Base-by-base conservation (phyloP, 2,113 vertebrate species). In the Coregonus clupeaformis region DNA sequence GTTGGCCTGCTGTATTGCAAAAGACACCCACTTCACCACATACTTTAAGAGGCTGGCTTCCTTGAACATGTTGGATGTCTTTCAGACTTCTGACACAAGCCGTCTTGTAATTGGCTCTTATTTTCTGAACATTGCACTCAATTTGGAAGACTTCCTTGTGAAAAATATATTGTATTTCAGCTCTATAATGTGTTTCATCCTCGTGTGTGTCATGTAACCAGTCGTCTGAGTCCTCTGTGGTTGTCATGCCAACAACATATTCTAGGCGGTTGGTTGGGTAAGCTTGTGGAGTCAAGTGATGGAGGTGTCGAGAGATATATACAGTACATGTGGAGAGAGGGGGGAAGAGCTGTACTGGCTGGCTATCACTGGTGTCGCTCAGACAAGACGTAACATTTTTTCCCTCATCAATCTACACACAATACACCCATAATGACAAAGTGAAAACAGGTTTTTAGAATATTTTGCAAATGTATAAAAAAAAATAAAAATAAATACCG, bases 231-330 rank as follows among this genome's bases (percentile, higher is more conserved):
- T 87, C 81, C 83, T 88, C 75, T 68, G 74, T 59, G 74, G 91
- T 93, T 92, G 91, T 90, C 91, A 92, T 93, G 90, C 89, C 92
- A 91, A 93, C 91, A 75, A 80, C 69, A 86, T 88, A 80, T 74
- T 42, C 36, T 42, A 90, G 79, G 82, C 77, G 68, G 74, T 22
- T 30, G 77, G 67, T 70, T 11, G 27, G 29, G 27, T 5, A 20
- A 24, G 85, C 73, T 86, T 78, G 57, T 60, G 73, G 72, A 79
- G 80, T 52, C 49, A 18, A 52, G 49, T 52, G 68, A 76, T 69
- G 42, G 76, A 74, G 36, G 36, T 42, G 36, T 42, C 36, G 36
- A 60, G 64, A 60, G 71, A 74, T 77, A 82, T 36, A 36, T 42
- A 3, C 36, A 42, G 36, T 85, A 80, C 82, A 74, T 69, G 78